Evolutionary conservation across 2,888 invertebrate species (phyloP).

Genomic region (Andrena minutula): DNA sequence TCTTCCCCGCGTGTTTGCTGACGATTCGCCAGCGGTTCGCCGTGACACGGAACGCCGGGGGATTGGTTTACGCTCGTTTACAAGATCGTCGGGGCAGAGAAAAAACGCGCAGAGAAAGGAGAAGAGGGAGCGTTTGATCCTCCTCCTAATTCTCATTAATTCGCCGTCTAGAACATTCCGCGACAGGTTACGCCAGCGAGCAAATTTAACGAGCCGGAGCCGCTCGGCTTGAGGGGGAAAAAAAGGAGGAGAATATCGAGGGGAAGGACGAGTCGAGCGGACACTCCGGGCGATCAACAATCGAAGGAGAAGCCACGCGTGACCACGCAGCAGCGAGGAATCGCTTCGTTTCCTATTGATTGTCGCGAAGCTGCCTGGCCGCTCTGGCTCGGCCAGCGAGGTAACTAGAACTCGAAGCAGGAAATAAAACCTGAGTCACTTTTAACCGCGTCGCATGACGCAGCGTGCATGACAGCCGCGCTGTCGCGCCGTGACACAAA

Average conservation of each 20-base stretch:
- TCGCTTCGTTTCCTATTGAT: constrained; percentile 15
- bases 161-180: constrained; percentile 50
- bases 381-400: constrained; percentile 13
- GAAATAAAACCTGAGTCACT: constrained; percentile 74
- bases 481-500: constrained; percentile 51
- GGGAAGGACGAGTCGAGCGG: constrained; percentile 21
- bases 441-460: constrained; percentile 64
- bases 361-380: constrained; percentile 10
- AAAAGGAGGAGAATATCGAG: background rate
- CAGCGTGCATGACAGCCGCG: constrained; percentile 46
- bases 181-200: constrained; percentile 55
- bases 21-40: background rate
- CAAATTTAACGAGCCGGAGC: constrained; percentile 55
- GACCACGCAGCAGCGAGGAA: background rate
- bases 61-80: background rate
- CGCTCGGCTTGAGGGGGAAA: background rate
- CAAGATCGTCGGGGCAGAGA: background rate
- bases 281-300: constrained; percentile 6
- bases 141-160: constrained; percentile 31
- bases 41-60: background rate
- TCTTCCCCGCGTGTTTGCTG: background rate
- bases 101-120: background rate
- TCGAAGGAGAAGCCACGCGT: background rate
- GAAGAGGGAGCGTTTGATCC: constrained; percentile 6
- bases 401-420: constrained; percentile 70